Evolutionary conservation across 2,797 vertebrate genomes (phyloP), one percentile per base, ranked within the genome.

Genomic region (Agapornis canus): DNA sequence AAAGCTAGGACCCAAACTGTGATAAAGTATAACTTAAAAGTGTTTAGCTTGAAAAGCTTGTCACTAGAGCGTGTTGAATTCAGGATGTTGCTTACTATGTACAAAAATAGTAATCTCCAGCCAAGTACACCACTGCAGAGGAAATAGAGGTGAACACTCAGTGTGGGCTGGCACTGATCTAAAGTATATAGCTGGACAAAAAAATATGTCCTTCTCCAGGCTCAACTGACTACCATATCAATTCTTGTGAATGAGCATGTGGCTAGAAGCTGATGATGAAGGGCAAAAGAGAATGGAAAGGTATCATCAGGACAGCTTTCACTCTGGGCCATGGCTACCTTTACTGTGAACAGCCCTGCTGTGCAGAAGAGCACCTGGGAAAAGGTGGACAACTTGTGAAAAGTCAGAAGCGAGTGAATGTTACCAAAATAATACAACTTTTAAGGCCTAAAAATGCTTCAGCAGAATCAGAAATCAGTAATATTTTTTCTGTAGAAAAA

Each of bases 1-100:
- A 84, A 86, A 76, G 5, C 21, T 71, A 35, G 51, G 68, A 57
- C 25, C 79, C 64, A 70, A 64, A 79, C 70, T 71, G 63, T 70
- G 60, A 60, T 90, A 94, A 94, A 89, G 43, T 65, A 56, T 42
- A 15, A 32, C 66, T 89, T n/a, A 35, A 3, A 81, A 57, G 37
- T 56, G 4, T 70, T 72, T 70, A 25, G 79, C 47, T 76, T 92
- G 63, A 76, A 76, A 82, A 87, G 20, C 40, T 73, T 89, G 60
- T 81, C 45, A 60, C 35, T 73, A 47, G 42, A 64, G 19, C 42
- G 3, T 26, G 17, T 17, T 60, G 59, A 72, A 77, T 82, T 81
- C 32, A 61, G 57, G 45, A 78, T 19, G 9, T 42, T 89, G 79
- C 45, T 79, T 77, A 22, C 57, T 83, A 43, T 25, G 49, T 31